phyloP scores from a whole-genome alignment of 2,797 vertebrate species.

The Typhlichthys subterraneus region DNA sequence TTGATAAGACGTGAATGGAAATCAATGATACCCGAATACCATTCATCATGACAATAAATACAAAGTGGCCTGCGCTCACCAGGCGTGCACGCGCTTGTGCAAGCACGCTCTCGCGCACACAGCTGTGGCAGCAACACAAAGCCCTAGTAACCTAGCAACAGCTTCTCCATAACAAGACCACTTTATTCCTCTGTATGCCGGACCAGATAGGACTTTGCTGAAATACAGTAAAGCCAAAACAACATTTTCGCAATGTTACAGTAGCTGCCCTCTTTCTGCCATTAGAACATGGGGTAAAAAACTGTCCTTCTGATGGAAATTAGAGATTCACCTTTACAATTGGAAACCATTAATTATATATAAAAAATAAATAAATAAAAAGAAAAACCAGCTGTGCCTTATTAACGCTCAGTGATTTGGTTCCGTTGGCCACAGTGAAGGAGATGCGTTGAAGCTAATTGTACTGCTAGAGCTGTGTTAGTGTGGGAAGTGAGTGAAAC shows the following conservation, averaged over 20 bases:
- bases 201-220: constrained; percentile 50
- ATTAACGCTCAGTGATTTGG: not conserved
- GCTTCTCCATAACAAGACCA: constrained; percentile 75
- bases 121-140: constrained; percentile 72
- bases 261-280: constrained; percentile 27
- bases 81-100: not conserved
- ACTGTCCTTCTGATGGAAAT: not conserved
- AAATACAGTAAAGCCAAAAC: constrained; percentile 46
- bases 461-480: not conserved
- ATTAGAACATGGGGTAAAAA: not conserved
- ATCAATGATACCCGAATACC: constrained; percentile 62
- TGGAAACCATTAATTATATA: not conserved
- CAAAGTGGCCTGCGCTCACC: constrained; percentile 61
- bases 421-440: too few species aligned
- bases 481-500: constrained; percentile 11
- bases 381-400: not conserved
- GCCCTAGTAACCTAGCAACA: constrained; percentile 77
- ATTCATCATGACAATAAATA: constrained; percentile 70
- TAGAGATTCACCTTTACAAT: not conserved
- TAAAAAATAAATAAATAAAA: too few species aligned
- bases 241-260: constrained; percentile 24
- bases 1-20: constrained; percentile 62
- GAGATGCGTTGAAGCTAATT: not conserved
- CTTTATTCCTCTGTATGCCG: constrained; percentile 71
- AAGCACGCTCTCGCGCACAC: constrained; percentile 30